A percentile compares a stretch with the other conserved stretches of the same genome.
Conservation (phyloP, 2,113 vertebrate genomes). For the Nymphicus hollandicus region DNA sequence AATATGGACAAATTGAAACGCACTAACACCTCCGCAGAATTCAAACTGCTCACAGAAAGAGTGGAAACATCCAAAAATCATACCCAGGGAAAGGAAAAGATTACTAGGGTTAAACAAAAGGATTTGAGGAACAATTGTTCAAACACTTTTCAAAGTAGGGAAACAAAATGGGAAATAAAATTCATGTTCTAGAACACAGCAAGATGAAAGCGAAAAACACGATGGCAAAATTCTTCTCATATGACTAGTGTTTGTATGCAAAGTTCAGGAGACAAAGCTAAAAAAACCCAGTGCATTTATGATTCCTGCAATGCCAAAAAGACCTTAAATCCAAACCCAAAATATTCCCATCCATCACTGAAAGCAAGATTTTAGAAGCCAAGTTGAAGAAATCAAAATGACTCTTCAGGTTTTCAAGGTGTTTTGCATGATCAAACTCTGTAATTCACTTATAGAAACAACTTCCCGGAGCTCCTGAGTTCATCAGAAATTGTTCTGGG, state of each 20-base stretch:
- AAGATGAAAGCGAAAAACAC: not conserved
- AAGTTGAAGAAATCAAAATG: not conserved
- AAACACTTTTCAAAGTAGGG: not conserved
- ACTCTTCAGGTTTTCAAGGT: not conserved
- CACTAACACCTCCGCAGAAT: not conserved
- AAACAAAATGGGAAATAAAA: conserved; percentile 4
- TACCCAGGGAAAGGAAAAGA: not conserved
- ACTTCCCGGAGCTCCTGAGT: not conserved
- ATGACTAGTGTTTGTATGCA: not conserved
- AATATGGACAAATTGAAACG: not conserved
- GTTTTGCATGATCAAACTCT: not conserved
- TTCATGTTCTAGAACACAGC: not conserved
- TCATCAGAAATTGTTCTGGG: not conserved
- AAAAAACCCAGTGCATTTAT: not conserved
- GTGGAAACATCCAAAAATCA: not conserved
- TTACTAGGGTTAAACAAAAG: not conserved
- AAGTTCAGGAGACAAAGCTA: not conserved
- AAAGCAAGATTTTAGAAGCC: not conserved
- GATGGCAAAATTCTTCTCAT: not conserved
- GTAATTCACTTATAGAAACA: not conserved
- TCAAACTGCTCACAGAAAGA: not conserved
- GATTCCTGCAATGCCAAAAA: not conserved
- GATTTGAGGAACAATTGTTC: not conserved
- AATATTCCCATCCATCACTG: not conserved
- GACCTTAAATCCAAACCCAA: not conserved